phyloP scores from a whole-genome alignment of 2,113 vertebrate species.

The Zosterops borbonicus region DNA sequence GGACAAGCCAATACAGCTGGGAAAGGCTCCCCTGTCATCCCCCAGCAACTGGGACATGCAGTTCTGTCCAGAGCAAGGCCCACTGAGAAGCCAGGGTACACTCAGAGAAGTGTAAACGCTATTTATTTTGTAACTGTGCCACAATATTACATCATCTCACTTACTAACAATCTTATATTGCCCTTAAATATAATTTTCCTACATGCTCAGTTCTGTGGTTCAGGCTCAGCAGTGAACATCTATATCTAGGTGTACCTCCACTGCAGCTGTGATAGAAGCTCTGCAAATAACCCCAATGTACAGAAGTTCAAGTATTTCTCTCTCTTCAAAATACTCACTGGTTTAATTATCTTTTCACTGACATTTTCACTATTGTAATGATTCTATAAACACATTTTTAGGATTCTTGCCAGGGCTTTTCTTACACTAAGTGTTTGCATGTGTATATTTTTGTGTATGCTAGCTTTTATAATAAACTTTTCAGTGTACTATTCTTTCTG shows the following conservation, averaged over 20 bases:
- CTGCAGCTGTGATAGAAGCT: neutral
- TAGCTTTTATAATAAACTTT: neutral
- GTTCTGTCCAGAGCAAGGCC: neutral
- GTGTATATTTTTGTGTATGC: neutral
- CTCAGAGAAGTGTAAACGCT: neutral
- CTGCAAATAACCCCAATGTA: neutral
- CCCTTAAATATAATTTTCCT: neutral
- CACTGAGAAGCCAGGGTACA: neutral
- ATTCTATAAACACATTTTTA: slow-evolving; percentile 7
- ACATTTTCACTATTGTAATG: neutral
- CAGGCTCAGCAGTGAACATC: neutral
- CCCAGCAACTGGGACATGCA: neutral
- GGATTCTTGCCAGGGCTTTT: neutral
- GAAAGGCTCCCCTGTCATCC: neutral
- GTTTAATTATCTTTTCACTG: neutral
- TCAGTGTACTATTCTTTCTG: neutral
- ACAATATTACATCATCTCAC: neutral
- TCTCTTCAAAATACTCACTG: neutral
- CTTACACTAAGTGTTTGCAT: neutral
- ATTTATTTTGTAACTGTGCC: neutral
- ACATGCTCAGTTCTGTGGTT: neutral
- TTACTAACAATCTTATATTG: neutral
- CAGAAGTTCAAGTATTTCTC: neutral
- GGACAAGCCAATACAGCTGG: neutral
- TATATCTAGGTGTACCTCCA: neutral